Conservation (phyloP, 2,113 vertebrate species). For the Melanotaenia duboulayi region DNA sequence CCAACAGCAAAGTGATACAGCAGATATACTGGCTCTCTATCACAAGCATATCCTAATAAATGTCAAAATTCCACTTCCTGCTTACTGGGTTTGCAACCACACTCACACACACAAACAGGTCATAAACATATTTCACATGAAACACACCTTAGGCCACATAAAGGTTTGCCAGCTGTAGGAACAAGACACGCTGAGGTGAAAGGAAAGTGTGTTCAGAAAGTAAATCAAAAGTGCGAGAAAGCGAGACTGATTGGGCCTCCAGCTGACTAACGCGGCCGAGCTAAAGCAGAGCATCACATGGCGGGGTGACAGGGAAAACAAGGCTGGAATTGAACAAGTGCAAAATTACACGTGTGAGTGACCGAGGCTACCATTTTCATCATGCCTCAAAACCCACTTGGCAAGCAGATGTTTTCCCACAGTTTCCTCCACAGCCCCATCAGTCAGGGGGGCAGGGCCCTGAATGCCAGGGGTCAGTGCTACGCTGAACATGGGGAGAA, state of each 20-base stretch:
- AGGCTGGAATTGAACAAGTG: constrained; percentile 50
- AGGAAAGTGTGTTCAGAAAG: not conserved
- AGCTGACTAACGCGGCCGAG: constrained; percentile 4
- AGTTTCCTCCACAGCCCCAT: constrained; percentile 68
- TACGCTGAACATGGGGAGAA: constrained; percentile 63
- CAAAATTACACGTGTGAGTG: constrained; percentile 67
- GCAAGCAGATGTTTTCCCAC: constrained; percentile 68
- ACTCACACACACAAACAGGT: not conserved
- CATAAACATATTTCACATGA: not conserved
- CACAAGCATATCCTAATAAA: constrained; percentile 40
- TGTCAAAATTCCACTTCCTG: constrained; percentile 7
- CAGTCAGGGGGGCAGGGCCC: constrained; percentile 54
- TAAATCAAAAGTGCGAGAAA: constrained; percentile 3
- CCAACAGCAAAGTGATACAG: constrained; percentile 60
- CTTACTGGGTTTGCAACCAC: not conserved
- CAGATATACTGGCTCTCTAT: constrained; percentile 31
- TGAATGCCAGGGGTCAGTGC: constrained; percentile 67
- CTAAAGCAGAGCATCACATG: constrained; percentile 25
- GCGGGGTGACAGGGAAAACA: constrained; percentile 39
- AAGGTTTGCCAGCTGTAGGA: not conserved
- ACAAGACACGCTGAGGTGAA: not conserved
- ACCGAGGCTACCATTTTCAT: constrained; percentile 58
- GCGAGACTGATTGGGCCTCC: not conserved
- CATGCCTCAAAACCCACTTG: constrained; percentile 66
- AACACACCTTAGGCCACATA: constrained; percentile 12